Conservation (phyloP, 2,888 invertebrate genomes). For the Eupithecia abbreviata region DNA sequence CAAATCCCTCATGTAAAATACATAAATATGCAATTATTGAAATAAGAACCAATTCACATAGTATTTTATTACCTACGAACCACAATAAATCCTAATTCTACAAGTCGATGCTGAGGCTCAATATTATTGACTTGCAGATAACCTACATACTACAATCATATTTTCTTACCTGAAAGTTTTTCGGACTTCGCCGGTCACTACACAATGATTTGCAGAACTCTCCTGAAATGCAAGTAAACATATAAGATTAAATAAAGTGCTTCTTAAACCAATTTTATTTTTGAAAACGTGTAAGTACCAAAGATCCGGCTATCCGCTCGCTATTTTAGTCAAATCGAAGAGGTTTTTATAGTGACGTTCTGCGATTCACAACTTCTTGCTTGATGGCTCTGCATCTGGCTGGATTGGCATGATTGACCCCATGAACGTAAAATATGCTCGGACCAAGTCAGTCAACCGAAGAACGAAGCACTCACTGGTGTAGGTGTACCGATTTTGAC, state of each 20-base stretch:
- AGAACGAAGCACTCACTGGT: too few species aligned
- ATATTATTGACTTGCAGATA: neutral
- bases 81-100: neutral
- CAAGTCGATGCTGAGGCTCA: neutral
- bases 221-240: neutral
- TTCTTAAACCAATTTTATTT: neutral
- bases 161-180: neutral
- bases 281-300: neutral
- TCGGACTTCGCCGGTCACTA: neutral
- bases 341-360: too few species aligned
- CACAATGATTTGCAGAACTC: neutral
- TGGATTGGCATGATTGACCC: too few species aligned
- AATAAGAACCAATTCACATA: neutral
- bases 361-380: too few species aligned
- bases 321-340: neutral
- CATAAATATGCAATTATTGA: neutral
- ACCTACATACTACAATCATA: constrained; percentile 1
- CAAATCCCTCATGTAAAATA: neutral
- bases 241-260: neutral
- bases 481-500: too few species aligned
- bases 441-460: too few species aligned
- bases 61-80: neutral
- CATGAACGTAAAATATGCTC: too few species aligned
- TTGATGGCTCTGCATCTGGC: too few species aligned
- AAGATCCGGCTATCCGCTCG: neutral